These are phyloP conservation scores for Eleginops maclovinus DNA, from an alignment of 2,113 vertebrate genomes.

Conservation along the genomic window DNA sequence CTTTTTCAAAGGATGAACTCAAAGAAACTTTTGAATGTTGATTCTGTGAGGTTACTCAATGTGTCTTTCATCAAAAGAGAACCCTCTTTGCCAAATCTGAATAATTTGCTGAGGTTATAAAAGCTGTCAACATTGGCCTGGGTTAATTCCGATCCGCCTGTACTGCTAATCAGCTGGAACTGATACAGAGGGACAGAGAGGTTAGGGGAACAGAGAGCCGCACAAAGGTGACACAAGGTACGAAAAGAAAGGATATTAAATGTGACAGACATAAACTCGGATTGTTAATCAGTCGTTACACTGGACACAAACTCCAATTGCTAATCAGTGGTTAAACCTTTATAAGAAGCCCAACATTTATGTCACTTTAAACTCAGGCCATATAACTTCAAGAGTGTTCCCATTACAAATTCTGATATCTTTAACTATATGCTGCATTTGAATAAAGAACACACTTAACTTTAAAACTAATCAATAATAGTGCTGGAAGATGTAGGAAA, in stretches of 20 bases:
- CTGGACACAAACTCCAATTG: constrained; percentile 16
- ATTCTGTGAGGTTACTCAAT: not conserved
- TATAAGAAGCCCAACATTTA: not conserved
- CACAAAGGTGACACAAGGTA: constrained; percentile 23
- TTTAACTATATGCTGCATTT: not conserved
- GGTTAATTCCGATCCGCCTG: constrained; percentile 28
- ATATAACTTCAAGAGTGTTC: not conserved
- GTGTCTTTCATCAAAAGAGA: constrained; percentile 26
- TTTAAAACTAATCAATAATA: too few species aligned
- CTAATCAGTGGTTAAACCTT: not conserved
- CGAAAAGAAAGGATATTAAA: constrained; percentile 8
- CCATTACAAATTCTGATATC: not conserved
- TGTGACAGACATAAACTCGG: constrained; percentile 9
- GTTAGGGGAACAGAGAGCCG: constrained; percentile 6
- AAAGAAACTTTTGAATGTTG: not conserved
- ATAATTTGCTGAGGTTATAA: constrained; percentile 29
- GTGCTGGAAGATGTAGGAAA: too few species aligned
- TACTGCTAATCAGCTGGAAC: constrained; percentile 43
- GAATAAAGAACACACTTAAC: too few species aligned
- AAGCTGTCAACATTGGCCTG: constrained; percentile 8
- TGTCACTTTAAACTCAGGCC: not conserved
- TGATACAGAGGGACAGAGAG: constrained; percentile 34
- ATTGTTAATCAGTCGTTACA: constrained; percentile 14
- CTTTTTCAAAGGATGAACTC: not conserved
- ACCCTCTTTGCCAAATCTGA: constrained; percentile 9